phyloP scores from a whole-genome alignment of 2,797 vertebrate species.

The Cetoscarus ocellatus region DNA sequence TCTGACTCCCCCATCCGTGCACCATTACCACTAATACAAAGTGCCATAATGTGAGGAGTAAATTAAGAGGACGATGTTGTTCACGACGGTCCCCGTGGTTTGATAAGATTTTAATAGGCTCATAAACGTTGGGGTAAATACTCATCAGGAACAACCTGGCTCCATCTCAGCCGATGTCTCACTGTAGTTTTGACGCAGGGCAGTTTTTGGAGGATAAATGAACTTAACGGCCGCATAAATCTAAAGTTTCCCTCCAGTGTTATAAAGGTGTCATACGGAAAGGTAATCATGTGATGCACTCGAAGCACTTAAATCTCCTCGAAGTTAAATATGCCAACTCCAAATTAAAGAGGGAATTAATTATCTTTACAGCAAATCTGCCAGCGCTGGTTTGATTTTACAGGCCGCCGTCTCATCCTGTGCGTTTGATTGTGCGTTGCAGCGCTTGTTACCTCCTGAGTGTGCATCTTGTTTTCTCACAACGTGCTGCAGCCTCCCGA shows the following conservation, averaged over 20 bases:
- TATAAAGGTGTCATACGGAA: conserved; percentile 5
- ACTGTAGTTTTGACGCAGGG: not conserved
- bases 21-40: conserved; percentile 46
- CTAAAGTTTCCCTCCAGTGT: conserved; percentile 8
- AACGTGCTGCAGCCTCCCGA: conserved; percentile 27
- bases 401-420: conserved; percentile 21
- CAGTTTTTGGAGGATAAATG: not conserved
- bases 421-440: not conserved
- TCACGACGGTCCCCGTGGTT: conserved; percentile 16
- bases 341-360: conserved; percentile 54
- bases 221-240: conserved; percentile 20
- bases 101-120: conserved; percentile 59
- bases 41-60: conserved; percentile 24
- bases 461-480: conserved; percentile 11
- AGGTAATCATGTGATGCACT: conserved; percentile 15
- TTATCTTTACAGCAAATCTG: conserved; percentile 52
- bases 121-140: conserved; percentile 55
- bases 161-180: not conserved
- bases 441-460: not conserved
- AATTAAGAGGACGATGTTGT: conserved; percentile 44
- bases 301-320: conserved; percentile 26
- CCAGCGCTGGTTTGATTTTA: conserved; percentile 18
- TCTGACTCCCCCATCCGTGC: conserved; percentile 3
- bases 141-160: conserved; percentile 28
- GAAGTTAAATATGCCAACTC: conserved; percentile 43